Conservation (phyloP, 2,888 invertebrate species). For the Phasia obesa region DNA sequence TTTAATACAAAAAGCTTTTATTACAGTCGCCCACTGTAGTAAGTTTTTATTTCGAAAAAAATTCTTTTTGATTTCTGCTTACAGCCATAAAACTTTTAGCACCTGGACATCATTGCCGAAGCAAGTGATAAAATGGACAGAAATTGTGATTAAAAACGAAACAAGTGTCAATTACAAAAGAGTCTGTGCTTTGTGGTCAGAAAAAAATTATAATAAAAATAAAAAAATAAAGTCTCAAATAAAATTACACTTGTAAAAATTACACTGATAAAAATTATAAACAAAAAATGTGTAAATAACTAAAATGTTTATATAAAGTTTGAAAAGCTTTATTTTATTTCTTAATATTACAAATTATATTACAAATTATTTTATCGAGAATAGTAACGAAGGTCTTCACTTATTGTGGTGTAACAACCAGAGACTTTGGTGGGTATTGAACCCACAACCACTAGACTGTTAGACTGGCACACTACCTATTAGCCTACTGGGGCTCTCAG, state of each 20-base stretch:
- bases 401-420: too few species aligned
- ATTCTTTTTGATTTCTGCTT: background rate
- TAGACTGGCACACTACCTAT: too few species aligned
- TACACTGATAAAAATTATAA: too few species aligned
- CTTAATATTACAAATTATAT: too few species aligned
- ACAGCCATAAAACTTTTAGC: slow-evolving; percentile 38
- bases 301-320: too few species aligned
- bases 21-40: background rate
- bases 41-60: background rate
- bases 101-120: slow-evolving; percentile 40
- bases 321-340: too few species aligned
- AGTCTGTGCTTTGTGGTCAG: background rate
- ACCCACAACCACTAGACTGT: too few species aligned
- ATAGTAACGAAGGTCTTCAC: too few species aligned
- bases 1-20: background rate
- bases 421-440: too few species aligned
- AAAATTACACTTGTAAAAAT: background rate
- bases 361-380: too few species aligned
- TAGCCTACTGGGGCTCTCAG: too few species aligned
- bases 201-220: slow-evolving; percentile 1
- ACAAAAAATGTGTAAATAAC: too few species aligned
- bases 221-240: background rate
- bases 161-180: slow-evolving; percentile 43
- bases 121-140: slow-evolving; percentile 28
- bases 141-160: slow-evolving; percentile 24